Evolutionary conservation across 2,888 invertebrate species (phyloP), one percentile per base, ranked within the genome.

Genomic region (Boloria euphrosyne): DNA sequence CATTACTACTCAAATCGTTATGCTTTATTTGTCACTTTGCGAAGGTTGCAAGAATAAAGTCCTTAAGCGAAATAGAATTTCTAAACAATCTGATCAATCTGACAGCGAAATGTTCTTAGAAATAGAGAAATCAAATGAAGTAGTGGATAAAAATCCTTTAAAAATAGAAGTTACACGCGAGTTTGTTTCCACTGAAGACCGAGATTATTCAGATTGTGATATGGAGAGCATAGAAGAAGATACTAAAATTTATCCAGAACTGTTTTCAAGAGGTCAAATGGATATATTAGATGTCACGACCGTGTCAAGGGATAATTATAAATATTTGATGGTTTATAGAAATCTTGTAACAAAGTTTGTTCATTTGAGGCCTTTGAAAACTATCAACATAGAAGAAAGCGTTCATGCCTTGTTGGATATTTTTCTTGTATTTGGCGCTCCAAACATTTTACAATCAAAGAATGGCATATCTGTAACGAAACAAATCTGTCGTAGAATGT

Each of bases 391-490:
- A 0, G 76, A 79, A 1, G 84, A 83, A 57, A 78, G 78, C 3
- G 80, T 80, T 7, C 80, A 86, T 17, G 75, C 70, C 13, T 68
- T 85, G 44, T 68, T 86, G 55, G 84, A 81, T 22, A 83, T 86
- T 69, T 86, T 84, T 69, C 74, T 85, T 13, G 73, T 79, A 2
- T 86, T 85, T 54, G 86, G 86, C 16, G 81, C 84, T 3, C 85
- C 86, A 16, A 86, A 86, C 71, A 79, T 86, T 72, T 76, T 86
- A 47, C 85, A 84, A 70, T 84, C 83, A 0, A 84, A 84, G 68
- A 86, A 86, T 44, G 85, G 85, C 4, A 67, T 78, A 13, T 68
- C 75, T 0, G 73, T 85, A 6, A 71, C 77, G n/a, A 81, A 78
- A 38, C 78, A 80, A 43, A 82, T 86, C 64, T 84, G 85, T 64